These are phyloP conservation scores for Octodon degus DNA, from an alignment of 2,113 vertebrate species.

Conservation along the genomic window DNA sequence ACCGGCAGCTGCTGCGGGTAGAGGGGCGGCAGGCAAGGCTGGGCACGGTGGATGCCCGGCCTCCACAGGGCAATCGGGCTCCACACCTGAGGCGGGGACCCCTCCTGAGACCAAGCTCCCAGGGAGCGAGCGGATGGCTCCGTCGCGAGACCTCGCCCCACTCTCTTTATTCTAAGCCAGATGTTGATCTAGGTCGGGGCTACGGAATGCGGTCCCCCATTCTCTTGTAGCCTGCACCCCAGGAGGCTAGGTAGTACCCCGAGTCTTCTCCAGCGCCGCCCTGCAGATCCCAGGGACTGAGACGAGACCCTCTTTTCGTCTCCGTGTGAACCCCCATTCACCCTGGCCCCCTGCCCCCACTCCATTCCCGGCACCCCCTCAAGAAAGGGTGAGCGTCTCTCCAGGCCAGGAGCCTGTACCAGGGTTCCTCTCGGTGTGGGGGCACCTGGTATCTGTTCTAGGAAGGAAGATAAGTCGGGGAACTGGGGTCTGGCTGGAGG, in stretches of 20 bases:
- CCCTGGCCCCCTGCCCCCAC: not conserved
- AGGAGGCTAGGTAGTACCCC: not conserved
- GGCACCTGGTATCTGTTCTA: not conserved
- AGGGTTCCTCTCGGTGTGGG: not conserved
- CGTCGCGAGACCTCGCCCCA: constrained; percentile 55
- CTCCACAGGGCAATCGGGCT: no score
- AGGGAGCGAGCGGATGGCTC: not conserved
- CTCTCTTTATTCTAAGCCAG: constrained; percentile 72
- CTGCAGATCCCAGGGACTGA: not conserved
- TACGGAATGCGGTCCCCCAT: not conserved
- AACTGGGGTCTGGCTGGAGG: not conserved
- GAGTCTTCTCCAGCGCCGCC: not conserved
- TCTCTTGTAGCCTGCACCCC: not conserved
- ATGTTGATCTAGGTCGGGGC: not conserved
- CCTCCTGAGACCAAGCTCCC: not conserved
- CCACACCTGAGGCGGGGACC: not conserved
- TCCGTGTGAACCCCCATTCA: not conserved
- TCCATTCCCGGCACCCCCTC: not conserved
- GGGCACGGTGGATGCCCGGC: not conserved
- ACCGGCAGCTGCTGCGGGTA: not conserved
- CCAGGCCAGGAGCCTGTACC: not conserved
- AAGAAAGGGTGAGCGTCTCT: not conserved
- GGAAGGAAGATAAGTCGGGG: not conserved
- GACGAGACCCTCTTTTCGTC: not conserved
- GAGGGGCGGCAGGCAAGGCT: not conserved